These are phyloP conservation scores for Cordilura impudica DNA, from an alignment of 2,888 invertebrate species.

Conservation along the genomic window DNA sequence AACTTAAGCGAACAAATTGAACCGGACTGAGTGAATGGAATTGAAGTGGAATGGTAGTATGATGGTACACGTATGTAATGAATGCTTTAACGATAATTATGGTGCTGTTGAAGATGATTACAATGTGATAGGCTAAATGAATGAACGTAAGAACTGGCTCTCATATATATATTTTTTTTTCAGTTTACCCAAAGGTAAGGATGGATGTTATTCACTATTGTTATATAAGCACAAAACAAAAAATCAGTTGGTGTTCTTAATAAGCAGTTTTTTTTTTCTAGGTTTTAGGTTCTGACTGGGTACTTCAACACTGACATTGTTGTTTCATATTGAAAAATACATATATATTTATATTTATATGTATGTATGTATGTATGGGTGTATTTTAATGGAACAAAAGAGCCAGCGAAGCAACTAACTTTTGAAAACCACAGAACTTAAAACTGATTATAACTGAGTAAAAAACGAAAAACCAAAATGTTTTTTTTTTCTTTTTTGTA, in stretches of 20 bases:
- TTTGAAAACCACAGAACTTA: conserved; percentile 47
- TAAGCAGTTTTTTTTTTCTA: conserved; percentile 2
- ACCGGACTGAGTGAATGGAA: conserved; percentile 3
- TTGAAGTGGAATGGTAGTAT: conserved; percentile 9
- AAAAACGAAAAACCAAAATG: neutral
- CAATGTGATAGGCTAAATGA: conserved; percentile 37
- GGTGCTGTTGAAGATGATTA: conserved; percentile 41
- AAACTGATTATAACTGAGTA: conserved; percentile 16
- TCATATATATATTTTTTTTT: conserved; percentile 4
- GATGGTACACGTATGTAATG: conserved; percentile 11
- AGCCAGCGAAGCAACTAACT: conserved; percentile 50
- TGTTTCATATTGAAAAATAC: conserved; percentile 23
- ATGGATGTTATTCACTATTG: conserved; percentile 14
- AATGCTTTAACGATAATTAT: conserved; percentile 53
- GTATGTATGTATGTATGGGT: no score
- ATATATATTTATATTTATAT: neutral
- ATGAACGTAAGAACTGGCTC: conserved; percentile 31
- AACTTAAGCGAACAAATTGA: neutral
- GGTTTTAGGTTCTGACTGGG: conserved; percentile 9
- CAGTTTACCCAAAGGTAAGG: conserved; percentile 14
- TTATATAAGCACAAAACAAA: conserved; percentile 15
- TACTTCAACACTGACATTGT: conserved; percentile 4
- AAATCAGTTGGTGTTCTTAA: conserved; percentile 41
- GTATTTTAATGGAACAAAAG: conserved; percentile 40
- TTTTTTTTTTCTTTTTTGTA: conserved; percentile 28